Percentiles rank a stretch among this genome's conserved stretches.
These are phyloP conservation scores for Rallus crepitans DNA, from an alignment of 2,797 vertebrate genomes.

Conservation along the genomic window DNA sequence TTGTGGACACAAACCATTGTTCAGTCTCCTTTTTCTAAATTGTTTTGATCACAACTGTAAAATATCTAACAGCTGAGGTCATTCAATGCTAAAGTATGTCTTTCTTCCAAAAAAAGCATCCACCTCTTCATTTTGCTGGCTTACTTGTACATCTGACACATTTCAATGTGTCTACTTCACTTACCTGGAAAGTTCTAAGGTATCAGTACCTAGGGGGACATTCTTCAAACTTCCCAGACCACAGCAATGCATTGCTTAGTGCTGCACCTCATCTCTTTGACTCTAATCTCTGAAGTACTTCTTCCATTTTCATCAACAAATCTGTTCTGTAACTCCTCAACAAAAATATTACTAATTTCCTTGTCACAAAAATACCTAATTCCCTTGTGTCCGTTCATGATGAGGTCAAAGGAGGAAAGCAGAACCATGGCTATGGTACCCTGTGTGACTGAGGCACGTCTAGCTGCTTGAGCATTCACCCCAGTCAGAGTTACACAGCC, in stretches of 20 bases:
- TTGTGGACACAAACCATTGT: accelerated
- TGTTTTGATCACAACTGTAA: background rate
- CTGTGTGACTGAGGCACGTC: background rate
- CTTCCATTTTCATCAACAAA: background rate
- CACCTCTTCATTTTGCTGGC: background rate
- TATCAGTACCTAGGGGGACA: background rate
- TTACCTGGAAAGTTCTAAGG: background rate
- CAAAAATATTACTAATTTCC: background rate
- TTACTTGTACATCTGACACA: background rate
- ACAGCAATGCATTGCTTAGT: background rate
- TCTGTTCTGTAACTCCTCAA: background rate
- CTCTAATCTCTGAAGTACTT: background rate
- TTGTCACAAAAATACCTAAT: background rate
- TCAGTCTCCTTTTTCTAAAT: background rate
- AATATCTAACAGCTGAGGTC: background rate
- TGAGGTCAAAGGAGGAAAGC: background rate
- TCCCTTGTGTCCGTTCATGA: background rate
- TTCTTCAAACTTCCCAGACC: background rate
- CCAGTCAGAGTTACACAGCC: background rate
- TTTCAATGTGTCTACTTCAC: too few relatives aligned
- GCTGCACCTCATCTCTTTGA: background rate
- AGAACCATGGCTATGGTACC: background rate
- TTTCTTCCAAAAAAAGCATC: background rate
- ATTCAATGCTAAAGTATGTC: background rate
- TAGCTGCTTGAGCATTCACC: background rate